These are phyloP conservation scores for Phymatocera aterrima DNA, from an alignment of 2,888 invertebrate genomes.

Conservation along the genomic window DNA sequence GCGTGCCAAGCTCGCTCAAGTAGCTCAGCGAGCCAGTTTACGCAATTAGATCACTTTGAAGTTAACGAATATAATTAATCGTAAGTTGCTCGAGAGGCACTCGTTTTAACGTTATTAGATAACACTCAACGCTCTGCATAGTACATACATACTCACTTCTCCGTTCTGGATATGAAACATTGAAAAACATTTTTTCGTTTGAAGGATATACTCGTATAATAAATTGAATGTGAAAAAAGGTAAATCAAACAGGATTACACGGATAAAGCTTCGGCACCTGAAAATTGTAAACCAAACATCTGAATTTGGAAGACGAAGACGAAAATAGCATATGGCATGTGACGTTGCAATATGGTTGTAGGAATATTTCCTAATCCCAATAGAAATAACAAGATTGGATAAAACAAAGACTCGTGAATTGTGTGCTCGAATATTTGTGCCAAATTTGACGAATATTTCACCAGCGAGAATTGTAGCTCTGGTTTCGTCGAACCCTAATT, in stretches of 20 bases:
- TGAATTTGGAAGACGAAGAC: not conserved
- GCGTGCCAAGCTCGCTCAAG: not conserved
- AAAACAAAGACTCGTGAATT: no score
- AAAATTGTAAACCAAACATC: not conserved
- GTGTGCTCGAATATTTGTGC: no score
- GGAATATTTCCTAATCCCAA: no score
- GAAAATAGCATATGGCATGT: no score
- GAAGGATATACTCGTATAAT: not conserved
- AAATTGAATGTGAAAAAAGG: not conserved
- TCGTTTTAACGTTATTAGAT: conserved; percentile 27
- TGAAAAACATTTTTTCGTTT: not conserved
- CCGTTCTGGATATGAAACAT: not conserved
- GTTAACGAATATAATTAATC: conserved; percentile 8
- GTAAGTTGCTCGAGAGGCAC: conserved; percentile 7
- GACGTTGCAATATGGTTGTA: no score
- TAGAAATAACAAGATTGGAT: no score
- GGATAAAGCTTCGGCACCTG: not conserved
- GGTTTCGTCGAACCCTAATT: no score
- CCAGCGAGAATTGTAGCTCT: no score
- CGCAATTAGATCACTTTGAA: conserved; percentile 31
- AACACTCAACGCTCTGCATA: not conserved
- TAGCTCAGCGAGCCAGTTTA: conserved; percentile 1
- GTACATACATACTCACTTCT: not conserved
- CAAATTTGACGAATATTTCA: no score
- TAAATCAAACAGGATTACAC: not conserved